Conservation (phyloP, 2,113 vertebrate species). For the Alligator sinensis region DNA sequence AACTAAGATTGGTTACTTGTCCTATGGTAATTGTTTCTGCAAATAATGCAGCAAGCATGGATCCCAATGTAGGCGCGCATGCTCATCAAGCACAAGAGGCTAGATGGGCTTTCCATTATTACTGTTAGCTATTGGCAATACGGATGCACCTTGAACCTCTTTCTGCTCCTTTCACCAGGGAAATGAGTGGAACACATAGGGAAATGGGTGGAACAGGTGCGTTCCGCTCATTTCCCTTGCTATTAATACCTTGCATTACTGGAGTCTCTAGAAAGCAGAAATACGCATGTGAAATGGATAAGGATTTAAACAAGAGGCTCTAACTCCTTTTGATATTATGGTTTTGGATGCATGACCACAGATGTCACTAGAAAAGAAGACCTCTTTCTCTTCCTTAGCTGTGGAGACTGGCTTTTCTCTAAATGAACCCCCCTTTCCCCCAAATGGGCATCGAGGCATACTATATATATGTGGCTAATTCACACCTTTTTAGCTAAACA, state of each 20-base stretch:
- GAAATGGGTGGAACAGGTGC: too few species aligned
- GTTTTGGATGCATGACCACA: background rate
- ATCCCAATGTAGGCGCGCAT: background rate
- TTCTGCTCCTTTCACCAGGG: too few species aligned
- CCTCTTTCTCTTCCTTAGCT: background rate
- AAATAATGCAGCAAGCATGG: background rate
- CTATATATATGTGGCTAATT: background rate
- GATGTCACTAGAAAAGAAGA: background rate
- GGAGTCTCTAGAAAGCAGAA: too few species aligned
- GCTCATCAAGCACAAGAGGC: too few species aligned
- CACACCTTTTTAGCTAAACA: background rate
- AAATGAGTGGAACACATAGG: too few species aligned
- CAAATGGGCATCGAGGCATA: too few species aligned
- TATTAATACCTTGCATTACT: too few species aligned
- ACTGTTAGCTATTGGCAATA: too few species aligned
- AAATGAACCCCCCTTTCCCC: background rate
- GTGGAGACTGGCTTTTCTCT: background rate
- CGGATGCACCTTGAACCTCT: too few species aligned
- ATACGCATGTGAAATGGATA: too few species aligned
- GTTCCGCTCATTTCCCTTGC: too few species aligned
- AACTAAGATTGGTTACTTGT: background rate
- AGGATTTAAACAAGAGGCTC: background rate
- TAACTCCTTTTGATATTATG: background rate
- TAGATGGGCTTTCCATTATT: too few species aligned
- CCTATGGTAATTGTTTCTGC: background rate